Percentiles rank a stretch among this genome's conserved stretches.
Evolutionary conservation across 1,140 invertebrate genomes (phyloP).

Genomic region (Anadara kagoshimensis): DNA sequence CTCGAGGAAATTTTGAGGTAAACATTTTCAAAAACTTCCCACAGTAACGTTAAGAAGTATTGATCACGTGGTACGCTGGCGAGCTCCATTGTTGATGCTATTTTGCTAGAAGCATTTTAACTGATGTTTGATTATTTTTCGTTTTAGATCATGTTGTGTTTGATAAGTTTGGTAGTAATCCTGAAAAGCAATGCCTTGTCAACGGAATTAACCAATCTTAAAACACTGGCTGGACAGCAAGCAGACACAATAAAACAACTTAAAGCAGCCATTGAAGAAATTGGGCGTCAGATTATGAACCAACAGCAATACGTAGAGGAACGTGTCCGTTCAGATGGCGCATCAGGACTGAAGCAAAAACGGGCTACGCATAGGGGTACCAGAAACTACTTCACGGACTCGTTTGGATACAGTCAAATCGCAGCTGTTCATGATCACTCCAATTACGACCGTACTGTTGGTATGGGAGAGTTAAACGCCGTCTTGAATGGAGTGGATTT

Average conservation of each 20-base stretch:
- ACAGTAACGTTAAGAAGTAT: too few species aligned
- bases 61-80: too few species aligned
- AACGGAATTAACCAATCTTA: too few species aligned
- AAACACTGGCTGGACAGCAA: too few species aligned
- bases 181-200: too few species aligned
- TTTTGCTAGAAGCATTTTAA: too few species aligned
- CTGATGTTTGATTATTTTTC: too few species aligned
- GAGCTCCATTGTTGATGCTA: too few species aligned
- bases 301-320: slow-evolving; percentile 48
- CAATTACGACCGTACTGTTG: slow-evolving; percentile 50
- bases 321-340: slow-evolving; percentile 38
- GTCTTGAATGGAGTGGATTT: slow-evolving; percentile 62
- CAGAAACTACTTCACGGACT: slow-evolving; percentile 11
- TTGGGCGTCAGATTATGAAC: slow-evolving; percentile 37
- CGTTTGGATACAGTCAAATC: slow-evolving; percentile 6
- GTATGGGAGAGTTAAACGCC: slow-evolving; percentile 54
- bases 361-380: slow-evolving; percentile 29
- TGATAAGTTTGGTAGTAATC: too few species aligned
- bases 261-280: neutral
- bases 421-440: slow-evolving; percentile 46
- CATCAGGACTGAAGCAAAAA: slow-evolving; percentile 42
- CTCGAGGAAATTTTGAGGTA: too few species aligned
- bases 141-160: too few species aligned
- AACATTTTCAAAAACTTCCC: too few species aligned
- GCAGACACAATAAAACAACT: neutral